Conservation (phyloP, 2,113 vertebrate genomes). For the zebrafish (Danio rerio) region GRCz12tu NC_133191.1:15886501-15887000, state of each 20-base stretch:
- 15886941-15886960: neutral
- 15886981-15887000: neutral
- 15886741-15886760: neutral
- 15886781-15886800: neutral
- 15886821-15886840: no score
- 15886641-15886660: conserved; percentile 35
- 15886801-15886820: no score
- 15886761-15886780: neutral
- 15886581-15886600: conserved; percentile 38
- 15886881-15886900: neutral
- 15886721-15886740: neutral
- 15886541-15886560: conserved; percentile 35
- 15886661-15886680: conserved; percentile 34
- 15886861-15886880: neutral
- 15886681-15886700: conserved; percentile 7
- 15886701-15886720: neutral
- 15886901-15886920: neutral
- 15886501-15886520: conserved; percentile 19
- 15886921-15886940: neutral
- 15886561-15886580: neutral
- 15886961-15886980: neutral
- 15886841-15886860: no score
- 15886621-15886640: conserved; percentile 41
- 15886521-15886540: conserved; percentile 39
- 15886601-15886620: conserved; percentile 13